A percentile compares a stretch with the other conserved stretches of the same genome.
These are phyloP conservation scores for Trinorchestia longiramus DNA, from an alignment of 1,140 invertebrate species.

Conservation along the genomic window DNA sequence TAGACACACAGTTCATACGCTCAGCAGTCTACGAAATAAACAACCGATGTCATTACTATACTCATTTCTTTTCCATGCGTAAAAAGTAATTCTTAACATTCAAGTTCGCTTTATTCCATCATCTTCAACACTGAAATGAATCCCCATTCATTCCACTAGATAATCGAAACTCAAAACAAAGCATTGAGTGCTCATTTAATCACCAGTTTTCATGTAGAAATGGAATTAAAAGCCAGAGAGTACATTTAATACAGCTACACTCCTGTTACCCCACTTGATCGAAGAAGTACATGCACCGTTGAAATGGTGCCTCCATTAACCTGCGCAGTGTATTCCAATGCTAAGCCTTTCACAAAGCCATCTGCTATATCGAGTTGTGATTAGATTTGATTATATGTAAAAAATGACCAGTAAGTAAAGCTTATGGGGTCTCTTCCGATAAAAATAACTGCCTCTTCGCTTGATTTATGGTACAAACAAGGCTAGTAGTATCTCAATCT, in stretches of 20 bases:
- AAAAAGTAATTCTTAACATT: background rate
- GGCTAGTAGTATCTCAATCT: background rate
- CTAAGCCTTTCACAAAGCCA: background rate
- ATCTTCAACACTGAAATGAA: background rate
- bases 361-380: background rate
- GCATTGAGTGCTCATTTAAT: background rate
- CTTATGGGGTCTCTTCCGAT: background rate
- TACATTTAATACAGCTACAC: too few species aligned
- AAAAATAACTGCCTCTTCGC: background rate
- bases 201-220: too few species aligned
- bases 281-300: background rate
- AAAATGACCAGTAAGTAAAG: background rate
- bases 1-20: background rate
- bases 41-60: too few species aligned
- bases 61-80: background rate
- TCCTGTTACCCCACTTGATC: too few species aligned
- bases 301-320: background rate
- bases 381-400: background rate
- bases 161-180: background rate
- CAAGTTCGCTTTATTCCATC: background rate
- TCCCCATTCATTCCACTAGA: background rate
- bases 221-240: too few species aligned
- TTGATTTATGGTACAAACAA: background rate
- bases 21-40: background rate
- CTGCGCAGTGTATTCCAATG: background rate